These are phyloP conservation scores for Geophilus truncorum DNA, from an alignment of 2,888 invertebrate genomes.

Conservation along the genomic window DNA sequence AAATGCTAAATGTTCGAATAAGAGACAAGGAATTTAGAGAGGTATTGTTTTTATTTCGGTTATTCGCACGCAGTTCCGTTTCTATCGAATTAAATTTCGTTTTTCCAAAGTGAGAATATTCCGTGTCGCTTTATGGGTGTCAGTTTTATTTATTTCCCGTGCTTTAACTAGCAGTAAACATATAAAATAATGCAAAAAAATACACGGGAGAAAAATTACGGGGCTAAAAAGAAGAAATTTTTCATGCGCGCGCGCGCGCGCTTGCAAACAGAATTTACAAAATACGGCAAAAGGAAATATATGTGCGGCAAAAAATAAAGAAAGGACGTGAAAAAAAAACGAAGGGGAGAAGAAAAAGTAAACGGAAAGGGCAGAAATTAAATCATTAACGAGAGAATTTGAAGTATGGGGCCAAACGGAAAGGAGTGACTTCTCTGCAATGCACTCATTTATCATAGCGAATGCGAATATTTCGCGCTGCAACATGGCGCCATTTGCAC, in stretches of 20 bases:
- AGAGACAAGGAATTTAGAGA: background rate
- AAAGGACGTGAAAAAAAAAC: background rate
- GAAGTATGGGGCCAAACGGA: background rate
- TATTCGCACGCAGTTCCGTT: background rate
- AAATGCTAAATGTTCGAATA: background rate
- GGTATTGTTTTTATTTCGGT: background rate
- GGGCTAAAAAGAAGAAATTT: background rate
- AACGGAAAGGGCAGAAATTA: background rate
- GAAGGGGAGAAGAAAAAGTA: background rate
- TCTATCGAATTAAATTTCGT: background rate
- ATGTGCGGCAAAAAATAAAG: background rate
- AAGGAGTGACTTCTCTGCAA: background rate
- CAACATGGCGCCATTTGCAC: background rate
- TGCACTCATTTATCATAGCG: background rate
- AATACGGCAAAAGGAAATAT: background rate
- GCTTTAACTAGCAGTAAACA: background rate
- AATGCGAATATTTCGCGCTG: background rate
- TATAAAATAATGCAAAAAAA: background rate
- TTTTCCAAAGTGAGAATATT: background rate
- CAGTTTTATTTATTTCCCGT: background rate
- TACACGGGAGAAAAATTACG: background rate
- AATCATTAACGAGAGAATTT: background rate
- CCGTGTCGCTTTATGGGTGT: background rate
- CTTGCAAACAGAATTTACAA: background rate
- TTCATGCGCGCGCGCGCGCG: background rate